Percentiles rank a stretch among this genome's conserved stretches.
phyloP scores from a whole-genome alignment of 2,113 vertebrate species.

The Caloenas nicobarica region DNA sequence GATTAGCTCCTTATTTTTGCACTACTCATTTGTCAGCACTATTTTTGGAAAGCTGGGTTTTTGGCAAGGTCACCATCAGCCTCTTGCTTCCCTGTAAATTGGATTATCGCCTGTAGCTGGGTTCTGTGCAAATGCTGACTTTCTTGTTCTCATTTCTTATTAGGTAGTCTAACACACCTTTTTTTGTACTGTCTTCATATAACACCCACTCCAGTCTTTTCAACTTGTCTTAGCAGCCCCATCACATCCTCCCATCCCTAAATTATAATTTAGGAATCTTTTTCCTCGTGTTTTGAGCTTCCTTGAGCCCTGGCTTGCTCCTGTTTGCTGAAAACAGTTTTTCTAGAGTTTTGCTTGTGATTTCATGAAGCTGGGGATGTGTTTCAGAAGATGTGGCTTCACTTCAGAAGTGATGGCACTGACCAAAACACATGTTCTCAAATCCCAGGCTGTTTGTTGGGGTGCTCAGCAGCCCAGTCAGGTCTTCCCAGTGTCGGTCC shows the following conservation, averaged over 20 bases:
- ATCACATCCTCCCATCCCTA: not conserved
- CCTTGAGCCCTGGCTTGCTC: not conserved
- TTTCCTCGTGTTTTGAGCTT: not conserved
- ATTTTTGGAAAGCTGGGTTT: conserved; percentile 18
- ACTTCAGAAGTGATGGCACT: not conserved
- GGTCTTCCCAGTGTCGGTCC: not conserved
- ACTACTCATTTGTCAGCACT: not conserved
- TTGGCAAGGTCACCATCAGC: conserved; percentile 18
- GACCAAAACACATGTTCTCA: not conserved
- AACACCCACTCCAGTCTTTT: not conserved
- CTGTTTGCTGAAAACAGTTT: not conserved
- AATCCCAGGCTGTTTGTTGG: not conserved
- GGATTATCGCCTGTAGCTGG: conserved; percentile 33
- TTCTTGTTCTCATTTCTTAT: not conserved
- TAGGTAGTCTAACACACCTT: not conserved
- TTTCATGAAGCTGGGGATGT: not conserved
- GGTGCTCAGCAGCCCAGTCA: not conserved
- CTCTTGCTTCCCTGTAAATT: conserved; percentile 22
- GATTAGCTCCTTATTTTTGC: conserved; percentile 31
- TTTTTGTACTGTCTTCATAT: not conserved
- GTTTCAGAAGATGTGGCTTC: not conserved
- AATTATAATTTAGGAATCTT: not conserved
- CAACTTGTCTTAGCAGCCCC: not conserved
- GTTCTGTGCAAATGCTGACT: not conserved
- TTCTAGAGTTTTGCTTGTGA: not conserved